These are phyloP conservation scores for Erythrolamprus reginae DNA, from an alignment of 2,113 vertebrate genomes.

Conservation along the genomic window DNA sequence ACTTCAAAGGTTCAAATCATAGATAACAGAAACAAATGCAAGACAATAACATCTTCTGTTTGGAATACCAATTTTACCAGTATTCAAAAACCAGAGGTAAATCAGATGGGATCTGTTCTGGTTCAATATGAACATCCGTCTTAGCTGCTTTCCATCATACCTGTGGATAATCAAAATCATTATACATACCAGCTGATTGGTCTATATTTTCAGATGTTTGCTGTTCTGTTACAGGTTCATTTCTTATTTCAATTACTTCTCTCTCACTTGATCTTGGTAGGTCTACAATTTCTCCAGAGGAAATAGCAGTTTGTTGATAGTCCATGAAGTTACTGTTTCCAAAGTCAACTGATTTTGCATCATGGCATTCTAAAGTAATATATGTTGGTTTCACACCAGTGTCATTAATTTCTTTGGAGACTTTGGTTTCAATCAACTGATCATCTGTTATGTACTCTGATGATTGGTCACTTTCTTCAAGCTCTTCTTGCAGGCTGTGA, in stretches of 20 bases:
- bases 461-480: constrained; percentile 36
- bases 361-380: constrained; percentile 79
- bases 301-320: constrained; percentile 43
- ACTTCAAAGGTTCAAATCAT: not conserved
- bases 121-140: not conserved
- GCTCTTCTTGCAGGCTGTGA: constrained; percentile 14
- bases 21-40: not conserved
- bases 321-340: constrained; percentile 62
- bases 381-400: constrained; percentile 73
- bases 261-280: constrained; percentile 26
- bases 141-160: not conserved
- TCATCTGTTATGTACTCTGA: constrained; percentile 36
- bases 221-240: constrained; percentile 23
- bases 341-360: constrained; percentile 71
- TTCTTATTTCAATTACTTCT: constrained; percentile 19
- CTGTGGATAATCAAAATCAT: not conserved
- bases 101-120: not conserved
- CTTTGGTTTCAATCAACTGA: constrained; percentile 52
- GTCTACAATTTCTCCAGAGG: constrained; percentile 12
- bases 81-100: not conserved
- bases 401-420: constrained; percentile 67
- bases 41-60: not conserved
- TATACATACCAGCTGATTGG: constrained; percentile 52
- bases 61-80: not conserved
- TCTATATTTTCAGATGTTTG: constrained; percentile 2